Base-by-base conservation (phyloP, 2,888 invertebrate genomes). In the Allygus modestus region DNA sequence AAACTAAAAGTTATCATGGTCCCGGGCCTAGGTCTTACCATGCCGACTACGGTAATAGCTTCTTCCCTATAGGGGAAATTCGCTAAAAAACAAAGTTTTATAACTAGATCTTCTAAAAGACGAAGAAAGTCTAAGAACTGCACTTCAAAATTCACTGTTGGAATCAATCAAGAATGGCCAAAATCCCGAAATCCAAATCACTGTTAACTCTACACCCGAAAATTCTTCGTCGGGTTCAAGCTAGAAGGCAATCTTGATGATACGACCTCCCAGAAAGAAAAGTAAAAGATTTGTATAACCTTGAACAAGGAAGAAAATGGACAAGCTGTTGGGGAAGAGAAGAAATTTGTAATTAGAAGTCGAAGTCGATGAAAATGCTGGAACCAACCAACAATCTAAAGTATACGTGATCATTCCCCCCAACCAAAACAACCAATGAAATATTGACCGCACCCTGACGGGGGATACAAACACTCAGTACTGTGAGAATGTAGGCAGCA, bases 111-210 rank as follows among this genome's bases (percentile, higher is more conserved):
- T 65, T 11, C 20, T 65, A 17, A 65, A 65, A 15, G 65, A 65
- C 31, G 65, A 65, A 65, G 65, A 65, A 31, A 65, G 65, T n/a
- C 65, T 65, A 15, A 65, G 31, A 65, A 1, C 28, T 20, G 65
- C 65, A 4, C 65, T 65, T 4, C 28, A 65, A 28, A 65, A 31
- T 17, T 65, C 65, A 31, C 65, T 65, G 1, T 65, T 65, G 65
- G 65, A 65, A 31, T 65, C 65, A 2, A 31, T 65, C 1, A 26
- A 65, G 17, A 31, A 65, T 65, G 65, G 26, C 1, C 9, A 65
- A 65, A 65, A 26, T 65, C 65, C 65, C 9, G 28, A 65, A 65
- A 65, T 65, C 20, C 28, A 31, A 65, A 65, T 65, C 65, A 65
- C 65, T 65, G 28, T 65, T 9, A 65, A 65, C 65, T 28, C 65